phyloP scores from a whole-genome alignment of 1,140 invertebrate species.

The Drosophila grimshawi region DNA sequence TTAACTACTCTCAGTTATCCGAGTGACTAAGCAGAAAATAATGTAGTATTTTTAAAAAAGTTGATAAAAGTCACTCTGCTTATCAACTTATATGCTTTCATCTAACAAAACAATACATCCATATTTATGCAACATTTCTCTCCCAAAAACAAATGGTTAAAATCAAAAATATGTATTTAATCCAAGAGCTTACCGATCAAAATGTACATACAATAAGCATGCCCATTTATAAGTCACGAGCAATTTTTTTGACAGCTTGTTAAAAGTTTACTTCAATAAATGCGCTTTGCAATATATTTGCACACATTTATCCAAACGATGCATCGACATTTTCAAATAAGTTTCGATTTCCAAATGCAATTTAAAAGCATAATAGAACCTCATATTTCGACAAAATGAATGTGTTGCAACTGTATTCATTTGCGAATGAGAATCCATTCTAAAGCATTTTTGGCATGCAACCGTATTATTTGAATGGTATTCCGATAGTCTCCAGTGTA shows the following conservation, averaged over 20 bases:
- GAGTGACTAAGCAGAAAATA: too few species aligned
- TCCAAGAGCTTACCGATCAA: neutral
- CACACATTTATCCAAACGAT: neutral
- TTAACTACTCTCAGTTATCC: too few species aligned
- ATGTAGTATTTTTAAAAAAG: too few species aligned
- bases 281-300: constrained; percentile 14
- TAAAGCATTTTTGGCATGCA: constrained; percentile 51
- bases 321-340: neutral
- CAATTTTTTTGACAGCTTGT: neutral
- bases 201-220: neutral
- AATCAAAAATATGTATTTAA: neutral
- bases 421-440: constrained; percentile 37
- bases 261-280: constrained; percentile 10
- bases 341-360: constrained; percentile 6
- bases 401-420: constrained; percentile 17
- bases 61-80: too few species aligned
- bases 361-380: constrained; percentile 2
- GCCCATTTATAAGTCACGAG: neutral
- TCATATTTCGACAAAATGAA: constrained; percentile 18
- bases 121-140: too few species aligned
- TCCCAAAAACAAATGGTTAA: neutral
- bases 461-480: constrained; percentile 58
- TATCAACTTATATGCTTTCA: too few species aligned
- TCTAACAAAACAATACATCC: too few species aligned
- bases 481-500: constrained; percentile 25